phyloP scores from a whole-genome alignment of 2,797 vertebrate genomes.

The Calcarius lapponicus region DNA sequence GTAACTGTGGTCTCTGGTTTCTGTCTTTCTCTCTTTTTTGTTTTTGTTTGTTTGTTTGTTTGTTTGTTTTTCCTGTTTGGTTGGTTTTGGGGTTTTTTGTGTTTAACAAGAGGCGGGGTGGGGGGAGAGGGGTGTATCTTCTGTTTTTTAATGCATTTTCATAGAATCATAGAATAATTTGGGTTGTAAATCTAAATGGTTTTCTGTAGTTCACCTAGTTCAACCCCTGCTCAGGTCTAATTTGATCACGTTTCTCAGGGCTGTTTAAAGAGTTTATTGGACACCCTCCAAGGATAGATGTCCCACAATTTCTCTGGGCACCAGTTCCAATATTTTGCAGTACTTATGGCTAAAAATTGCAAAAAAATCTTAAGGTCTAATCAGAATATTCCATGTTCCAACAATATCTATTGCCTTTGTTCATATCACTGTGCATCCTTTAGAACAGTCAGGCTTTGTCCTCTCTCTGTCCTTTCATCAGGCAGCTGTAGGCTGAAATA shows the following conservation, averaged over 20 bases:
- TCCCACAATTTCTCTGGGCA: neutral
- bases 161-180: neutral
- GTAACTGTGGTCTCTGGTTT: neutral
- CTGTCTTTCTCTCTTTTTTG: neutral
- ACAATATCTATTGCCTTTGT: neutral
- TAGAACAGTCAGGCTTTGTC: neutral
- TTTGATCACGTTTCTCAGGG: neutral
- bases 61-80: neutral
- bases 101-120: accelerated
- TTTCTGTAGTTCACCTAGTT: neutral
- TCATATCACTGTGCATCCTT: accelerated
- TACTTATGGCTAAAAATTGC: neutral
- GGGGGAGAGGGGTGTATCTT: neutral
- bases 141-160: neutral
- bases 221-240: neutral
- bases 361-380: neutral
- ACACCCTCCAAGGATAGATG: neutral
- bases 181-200: neutral
- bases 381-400: neutral
- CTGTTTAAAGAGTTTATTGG: neutral
- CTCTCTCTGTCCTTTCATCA: neutral
- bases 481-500: neutral
- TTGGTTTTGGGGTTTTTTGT: neutral
- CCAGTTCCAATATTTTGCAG: neutral
- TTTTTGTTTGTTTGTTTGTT: neutral